A percentile compares a stretch with the other conserved stretches of the same genome.
phyloP scores from a whole-genome alignment of 92 coral and sea anemone genomes.

The Palythoa heliodiscus region DNA sequence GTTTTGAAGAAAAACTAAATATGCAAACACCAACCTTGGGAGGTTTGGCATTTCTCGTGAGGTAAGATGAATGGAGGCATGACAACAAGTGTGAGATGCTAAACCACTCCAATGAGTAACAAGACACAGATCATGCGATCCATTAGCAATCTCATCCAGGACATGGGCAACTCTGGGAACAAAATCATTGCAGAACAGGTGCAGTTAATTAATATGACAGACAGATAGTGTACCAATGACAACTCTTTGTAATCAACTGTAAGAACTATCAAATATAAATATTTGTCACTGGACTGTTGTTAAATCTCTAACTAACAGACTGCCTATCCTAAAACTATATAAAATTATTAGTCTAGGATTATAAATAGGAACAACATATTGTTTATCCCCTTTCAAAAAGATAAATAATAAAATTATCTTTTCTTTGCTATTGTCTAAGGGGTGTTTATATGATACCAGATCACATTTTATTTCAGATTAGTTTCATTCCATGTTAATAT shows the following conservation, averaged over 20 bases:
- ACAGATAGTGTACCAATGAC: too few species aligned
- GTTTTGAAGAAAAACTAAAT: too few species aligned
- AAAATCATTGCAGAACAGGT: not conserved
- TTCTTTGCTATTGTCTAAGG: not conserved
- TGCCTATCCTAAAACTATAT: not conserved
- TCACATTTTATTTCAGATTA: too few species aligned
- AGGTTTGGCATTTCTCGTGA: conserved; percentile 71
- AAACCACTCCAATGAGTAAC: conserved; percentile 87
- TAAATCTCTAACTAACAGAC: not conserved
- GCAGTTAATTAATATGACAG: not conserved
- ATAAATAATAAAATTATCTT: not conserved
- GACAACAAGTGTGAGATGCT: conserved; percentile 69
- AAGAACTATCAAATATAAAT: too few species aligned
- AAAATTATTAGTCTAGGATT: too few species aligned
- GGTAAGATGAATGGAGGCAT: conserved; percentile 73
- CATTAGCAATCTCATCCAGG: conserved; percentile 65
- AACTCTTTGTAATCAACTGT: too few species aligned
- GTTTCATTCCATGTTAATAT: too few species aligned
- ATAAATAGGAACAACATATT: too few species aligned
- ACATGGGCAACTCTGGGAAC: conserved; percentile 69
- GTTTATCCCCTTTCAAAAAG: not conserved
- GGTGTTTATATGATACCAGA: too few species aligned
- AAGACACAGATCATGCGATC: conserved; percentile 77
- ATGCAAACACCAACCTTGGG: conserved; percentile 58
- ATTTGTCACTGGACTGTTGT: too few species aligned